Evolutionary conservation across 1,140 invertebrate species (phyloP), one percentile per base, ranked within the genome.

Genomic region (Eriosoma lanigerum): DNA sequence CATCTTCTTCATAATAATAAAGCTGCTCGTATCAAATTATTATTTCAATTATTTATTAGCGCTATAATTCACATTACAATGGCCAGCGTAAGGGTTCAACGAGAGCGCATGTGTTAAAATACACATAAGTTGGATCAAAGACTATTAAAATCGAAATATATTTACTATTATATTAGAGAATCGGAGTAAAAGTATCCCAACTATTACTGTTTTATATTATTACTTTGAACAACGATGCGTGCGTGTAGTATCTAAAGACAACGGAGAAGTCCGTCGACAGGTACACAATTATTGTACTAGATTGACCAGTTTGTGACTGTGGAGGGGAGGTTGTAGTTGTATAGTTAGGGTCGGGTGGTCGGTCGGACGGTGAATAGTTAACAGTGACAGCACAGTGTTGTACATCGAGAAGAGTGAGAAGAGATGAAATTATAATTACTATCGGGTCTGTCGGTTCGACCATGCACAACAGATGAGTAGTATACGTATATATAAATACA

Each of bases 361-460:
- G 21, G 21, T n/a, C 19, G 19, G 8, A 38, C 52, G 3, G 50
- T 19, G 13, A 38, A 66, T 6, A 21, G 64, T 48, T 68, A 48
- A 68, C 66, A 17, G 66, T 48, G 66, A 68, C 44, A 26, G 38
- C 44, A 68, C 38, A 21, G 19, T 44, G 62, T 44, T 15, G 38
- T 68, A 13, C 38, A 1, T 32, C n/a, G 21, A 17, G 66, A 0
- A 48, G 13, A 19, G 21, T 6, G 44, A 38, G 66, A 17, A 48
- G 66, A 68, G 66, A 68, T 48, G 66, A 68, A 68, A 68, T 68
- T 68, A 68, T 68, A 68, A 68, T 68, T 68, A 68, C 66, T 48
- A 48, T 68, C 66, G 46, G 66, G 66, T 68, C 66, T 24, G 66
- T 68, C 66, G 46, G 38, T 48, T 68, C 66, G 66, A 24, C 24